These are phyloP conservation scores for Hydrocynus forskahlii DNA, from an alignment of 2,797 vertebrate species.

Conservation along the genomic window DNA sequence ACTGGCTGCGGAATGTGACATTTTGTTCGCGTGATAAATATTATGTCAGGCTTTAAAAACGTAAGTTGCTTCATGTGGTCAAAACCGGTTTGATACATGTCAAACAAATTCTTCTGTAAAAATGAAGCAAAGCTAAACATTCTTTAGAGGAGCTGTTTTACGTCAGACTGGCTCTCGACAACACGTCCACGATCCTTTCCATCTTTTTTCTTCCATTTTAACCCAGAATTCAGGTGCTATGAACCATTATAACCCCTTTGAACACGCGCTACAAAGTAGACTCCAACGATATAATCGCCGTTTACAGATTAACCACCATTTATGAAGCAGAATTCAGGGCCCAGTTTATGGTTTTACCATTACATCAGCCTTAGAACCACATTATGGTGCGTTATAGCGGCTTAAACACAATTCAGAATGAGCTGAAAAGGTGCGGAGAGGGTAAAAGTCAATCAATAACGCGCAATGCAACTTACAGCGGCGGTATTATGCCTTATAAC, in stretches of 20 bases:
- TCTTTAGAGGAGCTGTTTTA: neutral
- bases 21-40: neutral
- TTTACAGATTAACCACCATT: too few relatives aligned
- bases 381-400: neutral
- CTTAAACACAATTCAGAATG: too few relatives aligned
- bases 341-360: too few relatives aligned
- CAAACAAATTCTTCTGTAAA: slow-evolving; percentile 5
- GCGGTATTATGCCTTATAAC: too few relatives aligned
- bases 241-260: too few relatives aligned
- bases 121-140: slow-evolving; percentile 7
- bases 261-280: too few relatives aligned
- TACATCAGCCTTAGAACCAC: too few relatives aligned
- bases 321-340: too few relatives aligned
- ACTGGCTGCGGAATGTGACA: neutral
- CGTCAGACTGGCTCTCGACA: neutral
- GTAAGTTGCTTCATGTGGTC: neutral
- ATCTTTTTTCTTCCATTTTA: neutral
- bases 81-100: neutral
- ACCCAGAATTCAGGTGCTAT: neutral
- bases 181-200: neutral
- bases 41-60: neutral
- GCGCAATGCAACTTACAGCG: too few relatives aligned
- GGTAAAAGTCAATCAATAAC: too few relatives aligned
- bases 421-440: too few relatives aligned
- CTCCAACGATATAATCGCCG: too few relatives aligned